Evolutionary conservation across 1,140 invertebrate species (phyloP), one percentile per base, ranked within the genome.

Genomic region (Drosophila watanabei): DNA sequence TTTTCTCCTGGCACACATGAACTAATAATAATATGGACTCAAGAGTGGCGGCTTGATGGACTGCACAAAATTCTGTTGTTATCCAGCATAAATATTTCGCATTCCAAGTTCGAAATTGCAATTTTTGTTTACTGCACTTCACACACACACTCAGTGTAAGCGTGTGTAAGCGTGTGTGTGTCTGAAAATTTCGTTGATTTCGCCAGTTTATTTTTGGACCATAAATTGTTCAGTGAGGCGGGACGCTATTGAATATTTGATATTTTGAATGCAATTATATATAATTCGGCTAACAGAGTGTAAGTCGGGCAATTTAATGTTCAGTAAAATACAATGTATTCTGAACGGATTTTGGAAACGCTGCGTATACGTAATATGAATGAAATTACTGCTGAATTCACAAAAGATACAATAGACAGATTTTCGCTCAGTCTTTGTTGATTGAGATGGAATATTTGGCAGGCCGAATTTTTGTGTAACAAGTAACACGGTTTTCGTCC

Each of bases 121-220:
- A 37, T 24, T 68, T 80, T 62, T 83, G 76, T 80, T 83, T 80
- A 88, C 63, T 82, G 76, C 80, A 88, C 80, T 83, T 81, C 48
- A 56, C 48, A 56, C 48, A 56, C 39, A 54, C 68, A 69, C 68
- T 56, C 39, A 56, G 58, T 72, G 41, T 46, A 24, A 24, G 24
- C 24, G 28, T n/a, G 3, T 20, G 56, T 72, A 46, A 33, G 35
- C 13, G 3, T 48, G 65, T n/a, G 51, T 68, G 49, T 20, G 13
- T 68, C 57, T 48, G 58, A 54, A 35, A 28, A 57, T 71, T 46
- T 79, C 46, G 18, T 59, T 73, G 14, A 52, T 64, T 61, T 35
- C 70, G 39, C 43, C 33, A 33, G 69, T 68, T 79, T 79, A 75
- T 82, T 82, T 86, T 75, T 45, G 57, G 84, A 28, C 32, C 41